phyloP scores from a whole-genome alignment of 2,888 invertebrate genomes.

The Pterostichus niger region DNA sequence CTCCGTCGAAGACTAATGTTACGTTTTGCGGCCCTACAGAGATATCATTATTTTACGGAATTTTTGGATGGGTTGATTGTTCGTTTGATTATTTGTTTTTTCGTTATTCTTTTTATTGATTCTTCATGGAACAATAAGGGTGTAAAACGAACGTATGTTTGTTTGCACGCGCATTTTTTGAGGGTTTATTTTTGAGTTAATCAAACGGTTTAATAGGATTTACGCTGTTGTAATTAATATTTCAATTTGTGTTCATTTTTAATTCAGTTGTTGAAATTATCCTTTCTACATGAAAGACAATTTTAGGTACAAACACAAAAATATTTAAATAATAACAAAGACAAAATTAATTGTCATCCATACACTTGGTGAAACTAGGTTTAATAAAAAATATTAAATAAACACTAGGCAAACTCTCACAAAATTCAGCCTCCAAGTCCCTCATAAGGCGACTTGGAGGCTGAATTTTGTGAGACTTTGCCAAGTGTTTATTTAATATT shows the following conservation, averaged over 20 bases:
- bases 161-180: not conserved
- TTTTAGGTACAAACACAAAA: not conserved
- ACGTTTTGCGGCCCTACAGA: slow-evolving; percentile 20
- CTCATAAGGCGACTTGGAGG: no score
- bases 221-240: slow-evolving; percentile 5
- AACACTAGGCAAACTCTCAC: no score
- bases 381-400: no score
- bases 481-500: no score
- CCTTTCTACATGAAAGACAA: not conserved
- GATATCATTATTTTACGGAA: slow-evolving; percentile 46
- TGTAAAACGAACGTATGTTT: not conserved
- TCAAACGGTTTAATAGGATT: not conserved
- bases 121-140: not conserved
- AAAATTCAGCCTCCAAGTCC: no score
- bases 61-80: slow-evolving; percentile 10
- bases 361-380: no score
- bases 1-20: slow-evolving; percentile 32
- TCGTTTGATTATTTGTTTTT: slow-evolving; percentile 21
- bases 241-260: not conserved
- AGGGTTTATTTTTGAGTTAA: no score
- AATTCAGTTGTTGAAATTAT: not conserved
- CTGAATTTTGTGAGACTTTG: no score
- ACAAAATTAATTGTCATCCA: no score
- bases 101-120: not conserved
- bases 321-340: no score